Conservation (phyloP, 2,113 vertebrate species). For the Sylvilagus bachmani region DNA sequence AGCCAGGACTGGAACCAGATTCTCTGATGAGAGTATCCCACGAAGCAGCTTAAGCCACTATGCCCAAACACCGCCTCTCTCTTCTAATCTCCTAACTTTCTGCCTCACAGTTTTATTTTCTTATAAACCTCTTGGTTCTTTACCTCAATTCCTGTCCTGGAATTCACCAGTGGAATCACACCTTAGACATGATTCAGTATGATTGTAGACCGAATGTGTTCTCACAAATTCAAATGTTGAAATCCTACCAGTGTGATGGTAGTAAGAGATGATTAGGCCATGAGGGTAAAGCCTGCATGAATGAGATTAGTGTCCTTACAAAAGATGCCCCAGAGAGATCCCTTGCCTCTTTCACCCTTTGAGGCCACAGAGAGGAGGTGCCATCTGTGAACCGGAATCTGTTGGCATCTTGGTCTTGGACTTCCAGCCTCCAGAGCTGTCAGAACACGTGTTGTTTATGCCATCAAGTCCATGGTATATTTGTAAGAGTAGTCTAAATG, state of each 20-base stretch:
- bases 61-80: too few relatives aligned
- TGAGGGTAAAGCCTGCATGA: too few relatives aligned
- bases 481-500: background rate
- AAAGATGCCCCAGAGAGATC: background rate
- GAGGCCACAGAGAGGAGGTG: background rate
- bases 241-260: too few relatives aligned
- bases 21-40: too few relatives aligned
- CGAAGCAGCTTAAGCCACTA: too few relatives aligned
- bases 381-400: background rate
- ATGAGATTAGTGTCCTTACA: too few relatives aligned
- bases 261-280: too few relatives aligned
- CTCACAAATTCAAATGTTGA: too few relatives aligned
- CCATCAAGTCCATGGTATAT: background rate
- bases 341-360: background rate
- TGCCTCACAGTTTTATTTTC: background rate
- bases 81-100: background rate
- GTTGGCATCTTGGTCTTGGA: background rate
- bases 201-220: background rate
- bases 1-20: too few relatives aligned
- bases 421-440: background rate
- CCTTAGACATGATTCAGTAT: background rate
- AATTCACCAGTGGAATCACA: background rate
- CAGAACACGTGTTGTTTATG: background rate
- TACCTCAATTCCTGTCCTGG: background rate
- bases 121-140: background rate